Base-by-base conservation (phyloP, 2,797 vertebrate species). In the Masticophis lateralis region DNA sequence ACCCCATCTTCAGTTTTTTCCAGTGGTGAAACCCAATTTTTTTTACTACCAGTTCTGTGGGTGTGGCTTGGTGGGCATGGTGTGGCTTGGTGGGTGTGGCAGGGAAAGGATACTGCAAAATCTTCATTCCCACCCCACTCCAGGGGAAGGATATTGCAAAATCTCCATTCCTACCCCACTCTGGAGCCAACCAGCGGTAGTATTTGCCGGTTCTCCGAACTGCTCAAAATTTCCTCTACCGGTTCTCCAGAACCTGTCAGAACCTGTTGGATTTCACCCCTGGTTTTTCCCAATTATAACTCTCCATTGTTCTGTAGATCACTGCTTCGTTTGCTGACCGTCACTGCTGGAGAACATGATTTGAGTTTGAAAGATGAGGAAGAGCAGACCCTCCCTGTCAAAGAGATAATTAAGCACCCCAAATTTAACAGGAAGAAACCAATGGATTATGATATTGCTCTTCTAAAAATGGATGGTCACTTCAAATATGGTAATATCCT, bases 361-460 rank as follows among this genome's bases (percentile, higher is more conserved):
- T 92, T 98, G 91, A 95, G 89, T 28, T 32, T 96, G 59, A 92
- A 18, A 25, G 98, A 98, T n/a, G 79, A 4, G 1, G 97, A 96
- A 13, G 98, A 99, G 94, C 98, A 98, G 96, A 97, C 95, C 0
- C 97, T 98, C 47, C 74, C 94, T 11, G 96, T 98, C 92, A 97
- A 98, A 95, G 95, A 96, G 0, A 93, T 98, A 90, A 97, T 97
- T 9, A 96, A 98, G 94, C 99, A 99, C 37, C 98, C 99, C 37
- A 97, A 96, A 88, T 99, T 98, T 97, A 97, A 97, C 79, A 96
- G 83, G 5, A 96, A 93, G 57, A 97, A 95, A 86, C 98, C 98
- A 0, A 98, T 98, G 98, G 98, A 97, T 96, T 98, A 98, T 55
- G 99, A 99, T 91, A 97, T 99, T 1, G 98, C 98, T 66, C 97